These are phyloP conservation scores for Zenarchopterus dispar DNA, from an alignment of 2,797 vertebrate species.

Conservation along the genomic window DNA sequence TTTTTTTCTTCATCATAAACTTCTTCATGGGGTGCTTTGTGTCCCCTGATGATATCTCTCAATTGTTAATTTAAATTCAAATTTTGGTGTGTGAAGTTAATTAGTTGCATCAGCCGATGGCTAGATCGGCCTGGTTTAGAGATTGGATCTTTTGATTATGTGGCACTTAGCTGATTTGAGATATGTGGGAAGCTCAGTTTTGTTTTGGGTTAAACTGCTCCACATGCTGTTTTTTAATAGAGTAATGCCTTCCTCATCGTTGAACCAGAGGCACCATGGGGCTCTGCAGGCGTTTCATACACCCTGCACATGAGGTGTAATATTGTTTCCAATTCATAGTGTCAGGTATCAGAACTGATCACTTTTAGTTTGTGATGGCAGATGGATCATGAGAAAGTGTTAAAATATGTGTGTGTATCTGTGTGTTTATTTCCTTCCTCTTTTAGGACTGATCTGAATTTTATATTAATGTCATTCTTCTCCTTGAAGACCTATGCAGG, in stretches of 20 bases:
- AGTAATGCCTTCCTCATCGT: conserved; percentile 1
- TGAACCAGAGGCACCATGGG: not conserved
- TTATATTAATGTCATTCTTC: conserved; percentile 68
- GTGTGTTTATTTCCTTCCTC: not conserved
- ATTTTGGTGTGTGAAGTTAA: conserved; percentile 82
- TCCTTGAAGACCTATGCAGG: conserved; percentile 76
- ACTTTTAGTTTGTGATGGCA: conserved; percentile 36
- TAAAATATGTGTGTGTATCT: not conserved
- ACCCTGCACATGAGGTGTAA: not conserved
- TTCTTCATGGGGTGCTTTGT: conserved; percentile 75
- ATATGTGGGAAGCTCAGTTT: conserved; percentile 38
- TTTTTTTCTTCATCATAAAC: conserved; percentile 72
- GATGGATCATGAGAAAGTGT: conserved; percentile 28
- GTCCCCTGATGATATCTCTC: conserved; percentile 79
- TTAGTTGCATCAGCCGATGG: conserved; percentile 78
- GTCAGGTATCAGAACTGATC: not conserved
- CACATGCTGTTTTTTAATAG: not conserved
- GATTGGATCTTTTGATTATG: conserved; percentile 71
- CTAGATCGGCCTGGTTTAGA: conserved; percentile 67
- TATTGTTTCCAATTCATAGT: too few species aligned
- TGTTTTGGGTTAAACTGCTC: conserved; percentile 33
- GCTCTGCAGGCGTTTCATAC: not conserved
- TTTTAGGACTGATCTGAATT: conserved; percentile 24
- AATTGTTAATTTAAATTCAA: conserved; percentile 85
- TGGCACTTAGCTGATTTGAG: conserved; percentile 64